A percentile compares a stretch with the other conserved stretches of the same genome.
phyloP scores from a whole-genome alignment of 2,888 invertebrate species.

The Tetragonula carbonaria region DNA sequence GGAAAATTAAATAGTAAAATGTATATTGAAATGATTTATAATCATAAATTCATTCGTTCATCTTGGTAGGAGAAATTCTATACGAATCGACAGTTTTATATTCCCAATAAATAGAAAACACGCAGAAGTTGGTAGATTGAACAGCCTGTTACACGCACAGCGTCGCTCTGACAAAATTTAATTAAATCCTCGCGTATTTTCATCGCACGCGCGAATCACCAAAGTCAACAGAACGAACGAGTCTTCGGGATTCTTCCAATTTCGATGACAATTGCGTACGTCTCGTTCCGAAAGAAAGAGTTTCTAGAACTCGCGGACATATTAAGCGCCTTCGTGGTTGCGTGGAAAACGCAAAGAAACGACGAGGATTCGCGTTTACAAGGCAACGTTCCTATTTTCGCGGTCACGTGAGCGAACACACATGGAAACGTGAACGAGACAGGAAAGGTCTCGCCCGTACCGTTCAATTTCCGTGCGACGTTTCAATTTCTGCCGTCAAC shows the following conservation, averaged over 20 bases:
- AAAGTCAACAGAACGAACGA: neutral
- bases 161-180: neutral
- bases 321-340: constrained; percentile 9
- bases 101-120: too few relatives aligned
- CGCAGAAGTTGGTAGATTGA: too few relatives aligned
- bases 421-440: neutral
- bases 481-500: constrained; percentile 67
- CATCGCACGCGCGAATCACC: neutral
- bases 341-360: constrained; percentile 35
- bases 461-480: constrained; percentile 72
- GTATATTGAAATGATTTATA: too few relatives aligned
- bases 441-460: constrained; percentile 55
- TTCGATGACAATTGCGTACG: neutral
- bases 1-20: too few relatives aligned
- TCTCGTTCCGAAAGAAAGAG: neutral
- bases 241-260: neutral
- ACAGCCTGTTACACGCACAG: too few relatives aligned
- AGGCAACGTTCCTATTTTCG: constrained; percentile 67
- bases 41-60: too few relatives aligned
- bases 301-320: neutral
- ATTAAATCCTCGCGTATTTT: neutral
- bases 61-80: too few relatives aligned
- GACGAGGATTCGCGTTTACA: constrained; percentile 59
- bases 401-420: constrained; percentile 32
- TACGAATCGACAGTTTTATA: too few relatives aligned